These are phyloP conservation scores for Trialeurodes vaporariorum DNA, from an alignment of 1,140 invertebrate species.

Conservation along the genomic window DNA sequence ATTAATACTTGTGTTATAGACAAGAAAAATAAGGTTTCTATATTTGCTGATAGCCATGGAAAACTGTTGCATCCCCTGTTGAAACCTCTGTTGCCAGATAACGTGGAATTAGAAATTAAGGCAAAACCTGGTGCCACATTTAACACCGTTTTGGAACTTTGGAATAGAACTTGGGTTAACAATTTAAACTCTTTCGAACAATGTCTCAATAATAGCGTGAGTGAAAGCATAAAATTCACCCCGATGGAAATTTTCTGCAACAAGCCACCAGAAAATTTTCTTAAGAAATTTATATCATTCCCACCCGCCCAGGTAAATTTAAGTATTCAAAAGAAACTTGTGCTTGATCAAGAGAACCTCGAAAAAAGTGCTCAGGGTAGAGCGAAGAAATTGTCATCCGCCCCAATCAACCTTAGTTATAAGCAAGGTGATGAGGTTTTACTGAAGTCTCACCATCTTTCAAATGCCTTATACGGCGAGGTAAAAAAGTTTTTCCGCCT, in stretches of 20 bases:
- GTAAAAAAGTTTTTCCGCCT: not conserved
- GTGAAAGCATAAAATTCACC: not conserved
- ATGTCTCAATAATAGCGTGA: not conserved
- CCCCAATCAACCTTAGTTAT: not conserved
- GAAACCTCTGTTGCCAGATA: not conserved
- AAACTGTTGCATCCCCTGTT: not conserved
- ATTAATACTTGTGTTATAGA: not conserved
- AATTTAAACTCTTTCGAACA: not conserved
- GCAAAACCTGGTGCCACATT: not conserved
- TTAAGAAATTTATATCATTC: not conserved
- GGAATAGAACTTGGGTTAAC: not conserved
- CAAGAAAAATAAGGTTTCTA: not conserved
- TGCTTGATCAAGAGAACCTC: not conserved
- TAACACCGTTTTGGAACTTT: not conserved
- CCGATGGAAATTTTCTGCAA: not conserved
- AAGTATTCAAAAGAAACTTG: not conserved
- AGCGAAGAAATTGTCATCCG: not conserved
- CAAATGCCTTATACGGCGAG: not conserved
- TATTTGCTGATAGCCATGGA: not conserved
- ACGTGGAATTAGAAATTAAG: not conserved
- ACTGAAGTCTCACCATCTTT: not conserved
- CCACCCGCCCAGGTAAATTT: not conserved
- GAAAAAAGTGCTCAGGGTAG: not conserved
- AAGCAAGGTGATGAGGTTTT: not conserved
- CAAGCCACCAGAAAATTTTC: not conserved